Base-by-base conservation (phyloP, 2,888 invertebrate genomes). In the Erynnis tages region DNA sequence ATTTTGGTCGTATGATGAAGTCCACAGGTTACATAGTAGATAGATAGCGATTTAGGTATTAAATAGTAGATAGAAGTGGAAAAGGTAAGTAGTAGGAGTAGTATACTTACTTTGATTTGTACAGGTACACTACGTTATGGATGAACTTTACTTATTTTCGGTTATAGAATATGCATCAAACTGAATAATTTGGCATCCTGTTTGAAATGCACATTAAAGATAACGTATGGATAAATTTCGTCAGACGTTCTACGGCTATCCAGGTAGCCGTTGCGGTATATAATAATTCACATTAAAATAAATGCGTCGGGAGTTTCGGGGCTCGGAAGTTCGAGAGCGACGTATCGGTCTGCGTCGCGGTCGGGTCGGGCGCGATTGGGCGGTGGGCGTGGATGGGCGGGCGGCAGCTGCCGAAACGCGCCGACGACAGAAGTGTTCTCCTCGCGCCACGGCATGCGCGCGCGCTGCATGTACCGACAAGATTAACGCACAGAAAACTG, bases 381-480 rank as follows among this genome's bases (percentile, higher is more conserved):
- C 44, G 67, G 66, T 66, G 60, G 58, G 57, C 59, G 62, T 63
- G 60, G 71, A 72, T 76, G 80, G 81, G 82, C 79, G 82, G 76
- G 72, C 69, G 82, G 82, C 80, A 80, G 60, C 55, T 57, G 58
- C 52, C 16, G 83, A 54, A 60, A 94, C 87, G 93, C 94, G 63
- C 94, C 94, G 59, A 96, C 96, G 67, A 96, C 96, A 59, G 94
- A 94, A 59, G 94, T 94, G 82, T 63, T 88, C 81, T 65, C 66
- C 82, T 89, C 85, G 85, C 88, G 87, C 87, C 79, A 59, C 70
- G 65, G 73, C 66, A 72, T 73, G 82, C 82, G 77, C 82, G 82
- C 81, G 77, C 81, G 57, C 58, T 49, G 37, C 37, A 47, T 35
- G 16, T 23, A 50, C 27, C 43, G 53, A 41, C 57, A 64, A 71